A percentile compares a stretch with the other conserved stretches of the same genome.
phyloP scores from a whole-genome alignment of 2,113 vertebrate species.

The Spheniscus mendiculus region DNA sequence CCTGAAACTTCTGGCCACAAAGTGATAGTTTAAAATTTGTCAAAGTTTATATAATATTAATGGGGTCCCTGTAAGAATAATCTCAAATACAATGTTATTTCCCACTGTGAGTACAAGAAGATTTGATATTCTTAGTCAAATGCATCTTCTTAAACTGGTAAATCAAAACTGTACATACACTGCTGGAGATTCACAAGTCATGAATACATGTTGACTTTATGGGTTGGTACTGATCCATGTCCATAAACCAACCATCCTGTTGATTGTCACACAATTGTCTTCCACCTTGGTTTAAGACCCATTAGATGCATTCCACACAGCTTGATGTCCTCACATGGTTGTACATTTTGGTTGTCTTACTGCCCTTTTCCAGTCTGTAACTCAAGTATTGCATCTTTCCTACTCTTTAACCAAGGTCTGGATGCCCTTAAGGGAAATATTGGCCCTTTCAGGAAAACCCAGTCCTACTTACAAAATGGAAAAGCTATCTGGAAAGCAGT shows the following conservation, averaged over 20 bases:
- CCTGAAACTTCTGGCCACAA: background rate
- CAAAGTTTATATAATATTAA: background rate
- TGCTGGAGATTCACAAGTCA: background rate
- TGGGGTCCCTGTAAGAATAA: background rate
- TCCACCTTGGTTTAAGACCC: background rate
- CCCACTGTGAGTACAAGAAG: background rate
- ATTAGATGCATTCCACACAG: background rate
- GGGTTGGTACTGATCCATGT: background rate
- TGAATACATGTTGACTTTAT: background rate
- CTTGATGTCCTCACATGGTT: rapidly evolving
- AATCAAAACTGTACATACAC: background rate
- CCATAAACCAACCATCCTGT: background rate
- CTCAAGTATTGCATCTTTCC: background rate
- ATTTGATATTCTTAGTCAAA: background rate
- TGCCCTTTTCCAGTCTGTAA: background rate
- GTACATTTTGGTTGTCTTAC: background rate
- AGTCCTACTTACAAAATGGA: background rate
- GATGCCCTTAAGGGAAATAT: background rate
- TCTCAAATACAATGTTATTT: background rate
- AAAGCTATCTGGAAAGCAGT: background rate
- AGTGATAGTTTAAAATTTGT: background rate
- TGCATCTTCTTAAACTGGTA: background rate
- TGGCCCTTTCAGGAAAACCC: background rate
- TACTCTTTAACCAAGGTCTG: background rate
- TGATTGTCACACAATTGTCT: background rate